Evolutionary conservation across 2,888 invertebrate genomes (phyloP).

Genomic region (Cosmopolites sordidus): DNA sequence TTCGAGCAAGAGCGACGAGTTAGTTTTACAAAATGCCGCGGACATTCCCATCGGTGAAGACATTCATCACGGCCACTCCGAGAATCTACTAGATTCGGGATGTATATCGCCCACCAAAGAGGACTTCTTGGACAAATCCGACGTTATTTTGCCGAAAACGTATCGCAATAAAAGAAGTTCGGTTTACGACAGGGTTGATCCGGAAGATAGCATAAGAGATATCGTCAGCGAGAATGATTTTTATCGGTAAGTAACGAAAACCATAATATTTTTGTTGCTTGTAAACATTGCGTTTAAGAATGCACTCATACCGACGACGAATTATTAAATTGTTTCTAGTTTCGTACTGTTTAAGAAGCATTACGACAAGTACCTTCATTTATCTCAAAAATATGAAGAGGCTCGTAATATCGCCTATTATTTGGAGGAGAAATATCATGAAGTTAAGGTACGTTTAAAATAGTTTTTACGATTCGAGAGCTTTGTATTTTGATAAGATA

Average conservation of each 20-base stretch:
- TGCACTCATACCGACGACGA: too few relatives aligned
- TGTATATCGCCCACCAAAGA: conserved; percentile 42
- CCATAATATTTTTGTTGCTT: not conserved
- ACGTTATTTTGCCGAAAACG: conserved; percentile 34
- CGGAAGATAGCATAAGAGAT: conserved; percentile 60
- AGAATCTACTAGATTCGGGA: conserved; percentile 45
- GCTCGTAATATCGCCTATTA: conserved; percentile 59
- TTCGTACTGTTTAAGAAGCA: conserved; percentile 61
- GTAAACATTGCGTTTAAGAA: too few relatives aligned
- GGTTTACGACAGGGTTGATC: conserved; percentile 55
- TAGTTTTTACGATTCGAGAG: too few relatives aligned
- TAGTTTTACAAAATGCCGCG: conserved; percentile 50
- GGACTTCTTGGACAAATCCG: conserved; percentile 42
- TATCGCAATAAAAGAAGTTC: conserved; percentile 41
- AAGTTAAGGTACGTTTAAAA: conserved; percentile 58
- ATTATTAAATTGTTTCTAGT: conserved; percentile 44
- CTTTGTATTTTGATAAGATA: too few relatives aligned
- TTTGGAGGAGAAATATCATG: conserved; percentile 61
- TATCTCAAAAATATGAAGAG: conserved; percentile 60
- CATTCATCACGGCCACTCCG: conserved; percentile 50
- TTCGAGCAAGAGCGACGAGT: conserved; percentile 53
- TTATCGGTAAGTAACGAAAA: conserved; percentile 50
- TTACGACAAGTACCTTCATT: conserved; percentile 58
- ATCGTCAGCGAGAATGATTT: conserved; percentile 61
- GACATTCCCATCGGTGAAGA: conserved; percentile 45